Percentiles rank a stretch among this genome's conserved stretches.
phyloP scores from a whole-genome alignment of 2,113 vertebrate genomes.

The Cololabis saira region DNA sequence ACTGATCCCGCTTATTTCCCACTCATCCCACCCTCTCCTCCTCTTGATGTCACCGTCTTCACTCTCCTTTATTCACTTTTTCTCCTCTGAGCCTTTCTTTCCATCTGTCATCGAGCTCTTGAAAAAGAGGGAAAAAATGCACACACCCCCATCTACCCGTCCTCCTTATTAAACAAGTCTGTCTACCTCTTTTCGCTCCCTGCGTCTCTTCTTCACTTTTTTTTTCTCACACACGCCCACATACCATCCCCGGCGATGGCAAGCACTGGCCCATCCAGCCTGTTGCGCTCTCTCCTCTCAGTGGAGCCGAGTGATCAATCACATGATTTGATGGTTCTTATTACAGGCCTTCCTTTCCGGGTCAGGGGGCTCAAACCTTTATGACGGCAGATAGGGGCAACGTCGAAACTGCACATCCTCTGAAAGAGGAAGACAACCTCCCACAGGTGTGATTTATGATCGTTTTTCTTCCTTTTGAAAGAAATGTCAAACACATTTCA shows the following conservation, averaged over 20 bases:
- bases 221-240: constrained; percentile 75
- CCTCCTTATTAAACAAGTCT: constrained; percentile 48
- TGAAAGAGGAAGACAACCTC: constrained; percentile 32
- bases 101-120: constrained; percentile 55
- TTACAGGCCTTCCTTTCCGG: constrained; percentile 71
- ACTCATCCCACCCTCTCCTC: constrained; percentile 41
- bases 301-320: constrained; percentile 65
- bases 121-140: constrained; percentile 10
- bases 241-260: constrained; percentile 70
- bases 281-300: constrained; percentile 55
- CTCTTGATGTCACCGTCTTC: constrained; percentile 38
- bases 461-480: constrained; percentile 45
- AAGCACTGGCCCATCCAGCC: constrained; percentile 76
- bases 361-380: constrained; percentile 71
- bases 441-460: constrained; percentile 73
- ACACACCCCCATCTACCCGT: not conserved
- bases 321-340: constrained; percentile 73
- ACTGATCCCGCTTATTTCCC: constrained; percentile 34
- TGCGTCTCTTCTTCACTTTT: constrained; percentile 51
- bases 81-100: constrained; percentile 35
- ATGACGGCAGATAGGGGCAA: constrained; percentile 61
- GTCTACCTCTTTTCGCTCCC: constrained; percentile 42
- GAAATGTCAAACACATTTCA: constrained; percentile 53
- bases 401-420: constrained; percentile 50
- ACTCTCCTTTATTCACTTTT: constrained; percentile 20